These are phyloP conservation scores for Dryobates pubescens DNA, from an alignment of 2,797 vertebrate genomes.

Conservation along the genomic window DNA sequence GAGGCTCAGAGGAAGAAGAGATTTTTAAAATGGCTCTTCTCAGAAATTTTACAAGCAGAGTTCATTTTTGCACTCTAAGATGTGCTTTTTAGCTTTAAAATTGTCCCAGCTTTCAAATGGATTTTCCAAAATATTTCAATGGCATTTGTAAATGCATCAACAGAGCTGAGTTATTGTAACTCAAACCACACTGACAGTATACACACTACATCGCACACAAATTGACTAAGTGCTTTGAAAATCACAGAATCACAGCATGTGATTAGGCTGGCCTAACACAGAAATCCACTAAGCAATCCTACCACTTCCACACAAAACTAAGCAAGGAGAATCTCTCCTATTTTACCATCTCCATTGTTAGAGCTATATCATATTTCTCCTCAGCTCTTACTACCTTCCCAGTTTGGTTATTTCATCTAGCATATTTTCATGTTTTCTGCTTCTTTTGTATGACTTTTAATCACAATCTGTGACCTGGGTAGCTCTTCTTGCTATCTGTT, in stretches of 20 bases:
- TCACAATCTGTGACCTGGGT: neutral
- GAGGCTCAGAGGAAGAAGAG: conserved; percentile 37
- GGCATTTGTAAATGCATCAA: neutral
- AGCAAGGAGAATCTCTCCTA: neutral
- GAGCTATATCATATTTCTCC: neutral
- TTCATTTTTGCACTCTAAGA: neutral
- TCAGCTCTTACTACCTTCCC: neutral
- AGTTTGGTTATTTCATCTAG: neutral
- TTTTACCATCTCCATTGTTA: neutral
- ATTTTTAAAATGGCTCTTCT: neutral
- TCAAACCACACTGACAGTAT: neutral
- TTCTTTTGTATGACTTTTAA: neutral
- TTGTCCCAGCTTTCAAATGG: neutral
- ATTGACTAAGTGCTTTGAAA: neutral
- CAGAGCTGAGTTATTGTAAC: neutral
- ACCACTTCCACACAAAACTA: neutral
- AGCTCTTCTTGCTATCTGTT: neutral
- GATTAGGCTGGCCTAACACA: neutral
- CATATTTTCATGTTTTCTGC: neutral
- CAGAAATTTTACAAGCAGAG: neutral
- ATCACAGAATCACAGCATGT: neutral
- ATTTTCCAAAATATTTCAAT: neutral
- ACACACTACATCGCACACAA: neutral
- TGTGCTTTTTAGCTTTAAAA: neutral
- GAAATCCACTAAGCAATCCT: neutral